Evolutionary conservation across 1,140 invertebrate genomes (phyloP).

Genomic region (Drosophila pectinifera): DNA sequence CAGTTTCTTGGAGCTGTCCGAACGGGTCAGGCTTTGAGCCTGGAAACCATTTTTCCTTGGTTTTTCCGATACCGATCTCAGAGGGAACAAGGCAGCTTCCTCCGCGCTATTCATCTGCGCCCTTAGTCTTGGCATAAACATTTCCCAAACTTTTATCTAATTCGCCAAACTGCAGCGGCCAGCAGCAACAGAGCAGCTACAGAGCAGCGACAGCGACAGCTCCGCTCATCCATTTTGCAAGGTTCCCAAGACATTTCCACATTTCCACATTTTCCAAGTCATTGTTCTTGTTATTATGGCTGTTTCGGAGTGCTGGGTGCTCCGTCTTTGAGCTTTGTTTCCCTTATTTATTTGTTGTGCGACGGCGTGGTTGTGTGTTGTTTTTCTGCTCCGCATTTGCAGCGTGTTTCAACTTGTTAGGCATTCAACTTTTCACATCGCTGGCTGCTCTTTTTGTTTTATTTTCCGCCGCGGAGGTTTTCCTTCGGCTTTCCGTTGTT

Average conservation of each 20-base stretch:
- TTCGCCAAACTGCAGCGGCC: constrained; percentile 73
- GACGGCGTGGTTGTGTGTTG: constrained; percentile 17
- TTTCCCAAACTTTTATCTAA: constrained; percentile 83
- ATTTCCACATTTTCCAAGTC: constrained; percentile 80
- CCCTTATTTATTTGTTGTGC: constrained; percentile 39
- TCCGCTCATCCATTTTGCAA: constrained; percentile 72
- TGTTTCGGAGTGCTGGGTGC: constrained; percentile 31
- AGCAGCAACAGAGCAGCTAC: constrained; percentile 12
- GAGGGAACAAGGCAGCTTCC: constrained; percentile 13
- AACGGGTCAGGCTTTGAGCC: not conserved
- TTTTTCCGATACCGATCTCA: not conserved
- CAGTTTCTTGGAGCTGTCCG: not conserved
- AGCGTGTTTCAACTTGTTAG: constrained; percentile 78
- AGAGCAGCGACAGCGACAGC: constrained; percentile 13
- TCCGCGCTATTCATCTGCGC: constrained; percentile 40
- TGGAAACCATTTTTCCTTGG: not conserved
- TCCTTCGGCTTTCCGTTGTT: constrained; percentile 27
- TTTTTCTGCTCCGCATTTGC: constrained; percentile 55
- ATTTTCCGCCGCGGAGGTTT: constrained; percentile 46
- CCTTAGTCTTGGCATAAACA: constrained; percentile 77
- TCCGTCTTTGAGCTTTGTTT: constrained; percentile 57
- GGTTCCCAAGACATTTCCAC: constrained; percentile 80
- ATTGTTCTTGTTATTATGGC: constrained; percentile 63
- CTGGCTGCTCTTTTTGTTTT: constrained; percentile 47
- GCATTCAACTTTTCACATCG: constrained; percentile 81